These are phyloP conservation scores for Oryzaephilus surinamensis DNA, from an alignment of 1,140 invertebrate genomes.

Conservation along the genomic window DNA sequence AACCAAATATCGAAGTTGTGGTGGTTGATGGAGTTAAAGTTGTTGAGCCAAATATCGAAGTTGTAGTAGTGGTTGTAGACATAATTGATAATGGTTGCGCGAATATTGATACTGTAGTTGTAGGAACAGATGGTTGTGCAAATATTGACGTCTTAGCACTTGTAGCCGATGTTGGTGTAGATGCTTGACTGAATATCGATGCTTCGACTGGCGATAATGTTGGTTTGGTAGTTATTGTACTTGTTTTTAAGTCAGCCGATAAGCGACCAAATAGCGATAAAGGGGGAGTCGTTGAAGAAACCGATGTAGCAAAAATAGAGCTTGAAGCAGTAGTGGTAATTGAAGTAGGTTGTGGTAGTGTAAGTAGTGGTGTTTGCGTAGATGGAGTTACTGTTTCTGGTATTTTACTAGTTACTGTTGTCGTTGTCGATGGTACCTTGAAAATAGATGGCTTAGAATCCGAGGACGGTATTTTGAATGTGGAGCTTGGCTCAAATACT, in stretches of 20 bases:
- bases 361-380: neutral
- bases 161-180: neutral
- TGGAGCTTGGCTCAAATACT: too few species aligned
- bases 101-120: neutral
- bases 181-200: too few species aligned
- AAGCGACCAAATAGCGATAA: constrained; percentile 3
- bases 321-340: neutral
- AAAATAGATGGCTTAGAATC: neutral
- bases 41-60: constrained; percentile 1
- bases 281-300: neutral
- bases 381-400: neutral
- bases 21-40: constrained; percentile 1
- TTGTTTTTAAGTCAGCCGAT: neutral
- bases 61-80: neutral
- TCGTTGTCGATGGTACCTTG: neutral
- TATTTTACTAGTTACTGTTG: neutral
- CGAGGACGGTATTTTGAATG: too few species aligned
- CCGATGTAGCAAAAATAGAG: neutral
- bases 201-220: too few species aligned
- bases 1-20: constrained; percentile 1
- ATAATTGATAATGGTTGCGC: too few species aligned
- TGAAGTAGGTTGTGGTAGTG: neutral
- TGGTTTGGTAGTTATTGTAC: neutral
- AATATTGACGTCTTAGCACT: neutral
- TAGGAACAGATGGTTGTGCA: neutral